Evolutionary conservation across 64 coral and sea anemone species (phyloP).

Genomic region (Montipora foliosa): DNA sequence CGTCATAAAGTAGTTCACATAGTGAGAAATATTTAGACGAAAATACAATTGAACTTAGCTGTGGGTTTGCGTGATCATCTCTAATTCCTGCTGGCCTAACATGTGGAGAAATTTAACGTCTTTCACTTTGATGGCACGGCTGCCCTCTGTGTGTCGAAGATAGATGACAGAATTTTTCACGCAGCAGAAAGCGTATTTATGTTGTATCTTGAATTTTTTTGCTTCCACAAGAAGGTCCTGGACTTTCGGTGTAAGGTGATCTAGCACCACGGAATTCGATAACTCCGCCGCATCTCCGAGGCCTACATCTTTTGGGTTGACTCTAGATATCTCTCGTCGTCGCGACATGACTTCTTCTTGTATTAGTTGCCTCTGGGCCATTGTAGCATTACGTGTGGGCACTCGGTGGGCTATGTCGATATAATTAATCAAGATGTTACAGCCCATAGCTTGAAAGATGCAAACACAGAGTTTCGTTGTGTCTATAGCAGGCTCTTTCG

Average conservation of each 20-base stretch:
- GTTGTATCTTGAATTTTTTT: conserved; percentile 9
- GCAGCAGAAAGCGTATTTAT: conserved; percentile 8
- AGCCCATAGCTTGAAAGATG: not conserved
- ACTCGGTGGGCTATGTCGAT: conserved; percentile 48
- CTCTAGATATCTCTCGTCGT: not conserved
- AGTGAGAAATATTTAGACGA: not conserved
- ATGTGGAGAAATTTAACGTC: not conserved
- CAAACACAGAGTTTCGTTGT: conserved; percentile 29
- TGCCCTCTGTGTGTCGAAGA: not conserved
- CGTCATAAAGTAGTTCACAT: conserved; percentile 21
- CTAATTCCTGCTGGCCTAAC: not conserved
- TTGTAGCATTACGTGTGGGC: not conserved
- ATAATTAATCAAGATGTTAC: not conserved
- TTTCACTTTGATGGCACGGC: conserved; percentile 23
- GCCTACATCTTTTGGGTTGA: not conserved
- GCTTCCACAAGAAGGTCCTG: not conserved
- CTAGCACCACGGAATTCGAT: not conserved
- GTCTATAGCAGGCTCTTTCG: conserved; percentile 39
- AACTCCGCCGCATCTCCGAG: not conserved
- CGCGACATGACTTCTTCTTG: conserved; percentile 4
- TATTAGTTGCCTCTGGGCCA: not conserved
- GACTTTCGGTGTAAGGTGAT: conserved; percentile 8
- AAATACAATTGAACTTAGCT: not conserved
- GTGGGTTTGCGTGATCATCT: not conserved
- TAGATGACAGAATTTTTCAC: not conserved